Evolutionary conservation across 1,140 invertebrate genomes (phyloP), one percentile per base, ranked within the genome.

Genomic region (Rhopalosiphum padi): DNA sequence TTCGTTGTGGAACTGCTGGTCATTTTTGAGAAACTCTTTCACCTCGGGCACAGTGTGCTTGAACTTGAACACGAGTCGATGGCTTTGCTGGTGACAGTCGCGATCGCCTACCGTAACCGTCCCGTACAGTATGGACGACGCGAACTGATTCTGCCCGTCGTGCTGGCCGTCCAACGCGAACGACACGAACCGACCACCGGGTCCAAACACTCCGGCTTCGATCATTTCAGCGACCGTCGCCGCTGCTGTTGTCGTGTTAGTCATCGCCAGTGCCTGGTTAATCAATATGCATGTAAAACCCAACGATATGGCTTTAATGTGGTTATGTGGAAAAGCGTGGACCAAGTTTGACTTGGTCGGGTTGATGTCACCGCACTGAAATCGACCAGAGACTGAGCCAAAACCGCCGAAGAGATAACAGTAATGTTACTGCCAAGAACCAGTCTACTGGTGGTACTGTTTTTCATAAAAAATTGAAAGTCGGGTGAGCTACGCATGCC

Each of bases 1-100:
- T 85, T 94, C 94, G 60, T 94, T 94, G 43, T 48, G 25, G 35
- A 94, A 94, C 30, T 94, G 94, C 43, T 22, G 0, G 37, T 87
- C 85, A 9, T 48, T 92, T 15, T 77, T 53, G 55, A 77, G 51
- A 0, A 94, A 21, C 3, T 1, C 53, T 21, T 53, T 55, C 1
- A 86, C 5, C 1, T 25, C 37, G 9, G 60, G 15, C 3, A 15
- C 11, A 25, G 6, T 5, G 18, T 85, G 91, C 51, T 94, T 86
- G 37, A 53, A 5, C n/a, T 94, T 94, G 25, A 94, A 37, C 18
- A 93, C 55, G 0, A 93, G n/a, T 11, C 46, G 51, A 25, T 37
- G 11, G 18, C 48, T 41, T 86, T n/a, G 9, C 2, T 25, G 18
- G 25, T 8, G 2, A 0, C 25, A 55, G n/a, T 41, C 23, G 0